Conservation (phyloP, 2,113 vertebrate species). For the Castor canadensis region DNA sequence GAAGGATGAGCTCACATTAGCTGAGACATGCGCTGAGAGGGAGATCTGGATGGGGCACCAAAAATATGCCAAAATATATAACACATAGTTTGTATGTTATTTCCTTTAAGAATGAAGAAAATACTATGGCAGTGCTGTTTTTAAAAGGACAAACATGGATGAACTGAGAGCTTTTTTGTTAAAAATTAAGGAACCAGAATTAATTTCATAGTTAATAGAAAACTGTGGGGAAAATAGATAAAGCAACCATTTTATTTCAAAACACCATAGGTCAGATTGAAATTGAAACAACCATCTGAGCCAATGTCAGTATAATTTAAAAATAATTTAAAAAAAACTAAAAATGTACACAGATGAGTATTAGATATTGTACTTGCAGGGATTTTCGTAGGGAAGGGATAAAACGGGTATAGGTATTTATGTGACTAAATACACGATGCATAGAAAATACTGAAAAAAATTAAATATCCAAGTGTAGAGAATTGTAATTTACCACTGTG, state of each 20-base stretch:
- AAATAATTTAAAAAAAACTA: not conserved
- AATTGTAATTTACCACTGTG: not conserved
- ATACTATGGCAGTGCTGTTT: not conserved
- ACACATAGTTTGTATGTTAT: not conserved
- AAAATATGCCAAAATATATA: too few species aligned
- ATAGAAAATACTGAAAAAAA: not conserved
- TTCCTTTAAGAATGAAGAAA: not conserved
- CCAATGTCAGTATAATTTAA: not conserved
- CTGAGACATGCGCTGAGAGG: not conserved
- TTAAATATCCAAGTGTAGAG: not conserved
- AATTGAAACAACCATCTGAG: not conserved
- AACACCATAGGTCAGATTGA: not conserved
- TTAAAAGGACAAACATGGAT: not conserved
- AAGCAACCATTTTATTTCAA: not conserved
- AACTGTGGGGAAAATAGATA: not conserved
- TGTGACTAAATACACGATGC: too few species aligned
- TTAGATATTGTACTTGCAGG: not conserved
- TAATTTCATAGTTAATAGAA: conserved; percentile 7
- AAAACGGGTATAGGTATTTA: not conserved
- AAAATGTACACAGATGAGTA: not conserved
- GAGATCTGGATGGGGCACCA: not conserved
- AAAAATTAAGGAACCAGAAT: not conserved
- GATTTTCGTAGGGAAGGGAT: not conserved
- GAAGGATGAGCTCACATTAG: not conserved
- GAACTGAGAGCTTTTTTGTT: not conserved